A percentile compares a stretch with the other conserved stretches of the same genome.
These are phyloP conservation scores for Hipparchia semele DNA, from an alignment of 2,888 invertebrate species.

Conservation along the genomic window DNA sequence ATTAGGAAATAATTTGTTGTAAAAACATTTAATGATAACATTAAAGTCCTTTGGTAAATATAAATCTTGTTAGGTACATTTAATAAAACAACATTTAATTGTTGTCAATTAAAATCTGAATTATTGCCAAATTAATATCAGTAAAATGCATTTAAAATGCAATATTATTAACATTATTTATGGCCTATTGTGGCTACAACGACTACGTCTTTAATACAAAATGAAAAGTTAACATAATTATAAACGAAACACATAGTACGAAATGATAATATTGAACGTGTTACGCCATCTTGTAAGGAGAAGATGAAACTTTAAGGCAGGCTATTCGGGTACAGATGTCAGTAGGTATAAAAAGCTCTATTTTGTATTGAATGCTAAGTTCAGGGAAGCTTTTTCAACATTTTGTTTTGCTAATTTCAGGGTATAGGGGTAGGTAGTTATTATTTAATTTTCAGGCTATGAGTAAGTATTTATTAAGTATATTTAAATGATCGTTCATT, in stretches of 20 bases:
- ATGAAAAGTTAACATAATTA: not conserved
- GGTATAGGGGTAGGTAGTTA: too few relatives aligned
- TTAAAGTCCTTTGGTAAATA: not conserved
- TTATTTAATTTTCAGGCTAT: too few relatives aligned
- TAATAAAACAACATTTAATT: not conserved
- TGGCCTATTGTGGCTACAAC: not conserved
- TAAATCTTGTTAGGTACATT: not conserved
- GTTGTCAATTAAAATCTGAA: not conserved
- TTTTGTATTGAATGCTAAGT: not conserved
- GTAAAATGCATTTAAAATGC: conserved; percentile 6
- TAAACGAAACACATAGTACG: too few relatives aligned
- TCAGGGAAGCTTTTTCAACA: too few relatives aligned
- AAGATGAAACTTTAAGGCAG: conserved; percentile 8
- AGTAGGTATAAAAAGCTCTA: not conserved
- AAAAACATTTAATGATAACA: conserved; percentile 1
- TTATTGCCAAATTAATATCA: conserved; percentile 3
- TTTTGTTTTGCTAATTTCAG: too few relatives aligned
- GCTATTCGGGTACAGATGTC: conserved; percentile 26
- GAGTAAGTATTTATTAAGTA: too few relatives aligned
- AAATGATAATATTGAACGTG: not conserved
- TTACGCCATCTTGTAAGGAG: conserved; percentile 31
- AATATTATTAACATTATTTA: conserved; percentile 6
- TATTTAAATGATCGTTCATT: too few relatives aligned
- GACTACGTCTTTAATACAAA: not conserved
- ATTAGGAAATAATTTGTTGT: conserved; percentile 4